Evolutionary conservation across 2,113 vertebrate genomes (phyloP), one percentile per base, ranked within the genome.

Genomic region (Eulemur macaco): DNA sequence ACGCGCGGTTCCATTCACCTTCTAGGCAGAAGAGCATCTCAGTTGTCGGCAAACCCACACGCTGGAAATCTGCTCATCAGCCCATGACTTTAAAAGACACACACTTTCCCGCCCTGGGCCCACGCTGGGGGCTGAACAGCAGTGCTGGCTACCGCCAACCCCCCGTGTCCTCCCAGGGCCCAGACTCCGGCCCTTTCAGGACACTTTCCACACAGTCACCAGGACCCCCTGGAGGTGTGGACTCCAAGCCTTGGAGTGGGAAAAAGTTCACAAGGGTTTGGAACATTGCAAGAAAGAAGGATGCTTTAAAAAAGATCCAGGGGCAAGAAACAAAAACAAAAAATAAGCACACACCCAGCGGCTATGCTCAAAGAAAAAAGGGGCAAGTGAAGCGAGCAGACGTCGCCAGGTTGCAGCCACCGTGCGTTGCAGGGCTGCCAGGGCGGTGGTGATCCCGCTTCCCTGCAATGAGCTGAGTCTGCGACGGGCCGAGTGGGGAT

Each of bases 391-490:
- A 14, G 77, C 45, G 11, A 31, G 12, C 50, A 7, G 60, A 37
- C 23, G 8, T 6, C 5, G 50, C 52, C 73, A 39, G 76, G 50
- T 23, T 34, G 39, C 11, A 8, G 29, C 54, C 3, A 12, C 4
- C 5, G 4, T n/a, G 11, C 9, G 11, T 12, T 4, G 0, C 50
- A 50, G 9, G 1, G 17, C 6, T 6, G 2, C 8, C 5, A 6
- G n/a, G 7, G 18, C 18, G 13, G 8, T 4, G 21, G 14, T 14
- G 9, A 21, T 1, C 4, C 2, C 0, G 1, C 5, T 5, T 52
- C 47, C n/a, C 1, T 21, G 39, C 34, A 34, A 31, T 4, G 1
- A 52, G 27, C 13, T 1, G 54, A 29, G 15, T 4, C 66, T n/a
- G 6, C 34, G 23, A 7, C 2, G 6, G 58, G 60, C 18, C 15